Evolutionary conservation across 2,113 vertebrate genomes (phyloP).

Genomic region (Phocoena sinus): DNA sequence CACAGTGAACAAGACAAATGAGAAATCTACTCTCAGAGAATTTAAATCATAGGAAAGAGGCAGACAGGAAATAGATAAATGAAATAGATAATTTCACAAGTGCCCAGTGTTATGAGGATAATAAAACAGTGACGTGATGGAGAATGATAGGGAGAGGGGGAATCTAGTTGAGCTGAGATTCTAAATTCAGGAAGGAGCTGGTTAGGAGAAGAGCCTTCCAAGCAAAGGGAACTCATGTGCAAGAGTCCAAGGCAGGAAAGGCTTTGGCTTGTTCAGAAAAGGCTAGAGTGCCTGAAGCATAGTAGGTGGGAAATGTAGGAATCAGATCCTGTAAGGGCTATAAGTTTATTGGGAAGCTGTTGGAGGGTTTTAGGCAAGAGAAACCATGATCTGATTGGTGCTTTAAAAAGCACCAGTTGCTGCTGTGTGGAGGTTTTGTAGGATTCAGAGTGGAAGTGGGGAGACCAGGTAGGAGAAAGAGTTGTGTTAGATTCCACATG

Average conservation of each 20-base stretch:
- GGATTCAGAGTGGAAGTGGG: neutral
- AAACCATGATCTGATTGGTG: neutral
- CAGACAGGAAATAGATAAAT: neutral
- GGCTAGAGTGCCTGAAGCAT: neutral
- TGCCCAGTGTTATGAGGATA: neutral
- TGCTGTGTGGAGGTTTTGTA: too few species aligned
- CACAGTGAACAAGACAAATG: neutral
- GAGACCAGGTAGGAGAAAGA: neutral
- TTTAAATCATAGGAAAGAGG: neutral
- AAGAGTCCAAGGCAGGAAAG: neutral
- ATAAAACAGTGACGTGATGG: neutral
- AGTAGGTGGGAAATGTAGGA: neutral
- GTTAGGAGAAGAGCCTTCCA: neutral
- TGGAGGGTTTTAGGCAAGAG: neutral
- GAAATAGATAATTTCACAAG: slow-evolving; percentile 10
- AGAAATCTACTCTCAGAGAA: neutral
- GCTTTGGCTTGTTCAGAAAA: neutral
- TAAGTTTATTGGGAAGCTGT: neutral
- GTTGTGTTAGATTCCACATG: neutral
- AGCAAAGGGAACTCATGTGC: neutral
- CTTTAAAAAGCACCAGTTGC: neutral
- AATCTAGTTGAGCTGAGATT: neutral
- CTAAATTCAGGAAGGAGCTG: neutral
- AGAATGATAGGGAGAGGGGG: neutral
- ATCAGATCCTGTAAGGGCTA: neutral